Evolutionary conservation across 2,888 invertebrate species (phyloP), one percentile per base, ranked within the genome.

Genomic region (Rotaria sp.): DNA sequence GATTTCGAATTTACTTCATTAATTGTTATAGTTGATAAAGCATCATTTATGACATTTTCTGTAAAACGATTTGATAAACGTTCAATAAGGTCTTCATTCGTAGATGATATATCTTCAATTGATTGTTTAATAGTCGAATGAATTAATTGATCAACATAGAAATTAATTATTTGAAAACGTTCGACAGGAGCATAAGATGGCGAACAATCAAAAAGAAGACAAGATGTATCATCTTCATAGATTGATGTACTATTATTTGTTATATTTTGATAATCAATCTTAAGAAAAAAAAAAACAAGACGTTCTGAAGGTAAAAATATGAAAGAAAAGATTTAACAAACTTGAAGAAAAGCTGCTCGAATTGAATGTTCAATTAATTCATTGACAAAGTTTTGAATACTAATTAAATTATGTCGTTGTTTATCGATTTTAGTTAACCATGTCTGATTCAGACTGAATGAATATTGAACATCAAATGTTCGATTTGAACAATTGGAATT

Each of bases 311-410:
- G 21, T 11, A n/a, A 30, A 8, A 59, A 59, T 11, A 15, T 8
- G 5, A 45, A 11, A 45, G 11, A 45, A 45, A 45, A 45, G 45
- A 50, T 8, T 50, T 11, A 11, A 55, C 5, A 11, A 18, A 80
- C 80, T 45, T 80, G 80, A 10, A 80, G 41, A 13, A 80, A 24
- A 24, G 80, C 80, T 13, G 80, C 26, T 45, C 80, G 41, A 21
- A 45, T 80, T 26, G 26, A 80, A 24, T 80, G 80, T 45, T 80
- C 80, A 18, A 80, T 45, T 80, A 80, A n/a, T 80, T 41, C 80
- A 45, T 45, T 80, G 18, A n/a, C 80, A 80, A 80, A 80, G 45
- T 80, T 80, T 80, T 80, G 80, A n/a, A 80, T 41, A 80, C 45
- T 80, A 26, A 80, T 24, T 80, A 80, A n/a, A n/a, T 45, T 24